A percentile compares a stretch with the other conserved stretches of the same genome.
These are phyloP conservation scores for Pseudococcus longispinus DNA, from an alignment of 2,888 invertebrate species.

Conservation along the genomic window DNA sequence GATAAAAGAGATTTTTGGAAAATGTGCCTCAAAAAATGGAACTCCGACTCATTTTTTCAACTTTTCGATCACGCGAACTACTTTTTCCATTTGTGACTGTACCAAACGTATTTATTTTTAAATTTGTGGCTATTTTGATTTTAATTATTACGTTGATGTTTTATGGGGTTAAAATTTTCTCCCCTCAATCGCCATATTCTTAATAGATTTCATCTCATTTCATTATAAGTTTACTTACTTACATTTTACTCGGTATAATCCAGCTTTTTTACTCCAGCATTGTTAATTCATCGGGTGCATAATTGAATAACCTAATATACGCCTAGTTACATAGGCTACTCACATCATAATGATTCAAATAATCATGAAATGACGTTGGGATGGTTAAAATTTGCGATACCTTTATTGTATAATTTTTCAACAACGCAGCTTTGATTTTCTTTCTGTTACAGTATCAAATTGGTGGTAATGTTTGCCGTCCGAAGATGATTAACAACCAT, in stretches of 20 bases:
- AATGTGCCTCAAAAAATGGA: too few relatives aligned
- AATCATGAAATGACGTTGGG: not conserved
- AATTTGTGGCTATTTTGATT: too few relatives aligned
- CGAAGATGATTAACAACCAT: not conserved
- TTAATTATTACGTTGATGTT: too few relatives aligned
- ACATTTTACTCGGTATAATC: not conserved
- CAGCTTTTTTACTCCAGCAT: not conserved
- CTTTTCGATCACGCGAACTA: too few relatives aligned
- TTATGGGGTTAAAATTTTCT: too few relatives aligned
- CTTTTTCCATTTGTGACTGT: too few relatives aligned
- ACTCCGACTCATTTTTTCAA: too few relatives aligned
- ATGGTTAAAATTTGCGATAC: not conserved
- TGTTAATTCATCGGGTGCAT: not conserved
- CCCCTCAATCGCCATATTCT: not conserved
- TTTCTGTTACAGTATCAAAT: constrained; percentile 12
- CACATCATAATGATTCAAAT: not conserved
- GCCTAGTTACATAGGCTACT: not conserved
- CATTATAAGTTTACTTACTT: not conserved
- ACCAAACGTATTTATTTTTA: too few relatives aligned
- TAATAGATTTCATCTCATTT: not conserved
- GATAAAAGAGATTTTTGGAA: too few relatives aligned
- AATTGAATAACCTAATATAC: too few relatives aligned
- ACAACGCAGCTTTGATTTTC: not conserved
- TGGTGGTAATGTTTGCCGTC: not conserved
- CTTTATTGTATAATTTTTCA: not conserved